phyloP scores from a whole-genome alignment of 2,113 vertebrate genomes.

The Zeus faber region DNA sequence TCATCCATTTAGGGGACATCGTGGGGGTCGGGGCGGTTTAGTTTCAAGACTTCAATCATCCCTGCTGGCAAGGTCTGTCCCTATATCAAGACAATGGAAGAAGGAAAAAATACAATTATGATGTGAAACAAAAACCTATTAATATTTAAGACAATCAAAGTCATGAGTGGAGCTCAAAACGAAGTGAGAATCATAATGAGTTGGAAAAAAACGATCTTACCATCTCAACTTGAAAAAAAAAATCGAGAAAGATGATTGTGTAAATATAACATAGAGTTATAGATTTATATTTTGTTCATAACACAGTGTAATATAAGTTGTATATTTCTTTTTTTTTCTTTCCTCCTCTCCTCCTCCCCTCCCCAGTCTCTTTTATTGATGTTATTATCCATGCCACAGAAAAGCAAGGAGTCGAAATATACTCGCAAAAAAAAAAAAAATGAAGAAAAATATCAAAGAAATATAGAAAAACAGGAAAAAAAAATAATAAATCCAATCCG shows the following conservation, averaged over 20 bases:
- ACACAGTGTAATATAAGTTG: constrained; percentile 99
- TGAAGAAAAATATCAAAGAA: constrained; percentile 81
- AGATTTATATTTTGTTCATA: constrained; percentile 99
- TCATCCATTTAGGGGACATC: constrained; percentile 22
- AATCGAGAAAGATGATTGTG: constrained; percentile 99
- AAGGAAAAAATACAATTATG: constrained; percentile 73
- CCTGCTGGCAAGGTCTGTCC: constrained; percentile 68
- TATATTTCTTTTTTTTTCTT: constrained; percentile 97
- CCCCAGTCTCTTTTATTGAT: constrained; percentile 92
- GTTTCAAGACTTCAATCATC: constrained; percentile 64
- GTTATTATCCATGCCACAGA: constrained; percentile 97
- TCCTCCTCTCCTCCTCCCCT: constrained; percentile 77
- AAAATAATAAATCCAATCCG: constrained; percentile 80
- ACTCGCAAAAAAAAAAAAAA: constrained; percentile 80
- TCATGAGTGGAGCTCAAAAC: constrained; percentile 95
- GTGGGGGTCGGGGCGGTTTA: constrained; percentile 27
- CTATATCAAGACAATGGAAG: constrained; percentile 67
- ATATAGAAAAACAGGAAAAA: constrained; percentile 68
- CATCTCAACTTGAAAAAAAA: constrained; percentile 99
- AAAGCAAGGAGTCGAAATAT: constrained; percentile 88
- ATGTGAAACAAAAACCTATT: constrained; percentile 76
- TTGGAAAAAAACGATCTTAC: constrained; percentile 80
- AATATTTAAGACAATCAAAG: constrained; percentile 98
- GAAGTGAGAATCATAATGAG: constrained; percentile 78
- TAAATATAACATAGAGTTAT: constrained; percentile 99